A percentile compares a stretch with the other conserved stretches of the same genome.
Conservation (phyloP, 2,113 vertebrate genomes). For the Plecturocebus donacophilus region DNA sequence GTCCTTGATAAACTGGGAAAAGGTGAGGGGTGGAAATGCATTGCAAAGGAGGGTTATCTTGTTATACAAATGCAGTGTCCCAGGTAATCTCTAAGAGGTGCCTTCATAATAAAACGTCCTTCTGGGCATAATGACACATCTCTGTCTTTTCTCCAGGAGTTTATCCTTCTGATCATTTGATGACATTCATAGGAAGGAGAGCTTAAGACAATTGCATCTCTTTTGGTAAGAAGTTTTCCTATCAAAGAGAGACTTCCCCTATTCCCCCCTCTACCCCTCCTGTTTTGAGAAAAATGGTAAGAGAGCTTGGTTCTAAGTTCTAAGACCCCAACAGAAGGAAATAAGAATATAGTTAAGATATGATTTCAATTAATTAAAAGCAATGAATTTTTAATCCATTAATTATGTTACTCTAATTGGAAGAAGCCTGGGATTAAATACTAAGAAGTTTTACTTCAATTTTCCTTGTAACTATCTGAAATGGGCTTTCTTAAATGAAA, state of each 20-base stretch:
- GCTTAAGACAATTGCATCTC: background rate
- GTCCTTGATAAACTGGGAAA: background rate
- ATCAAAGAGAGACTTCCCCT: background rate
- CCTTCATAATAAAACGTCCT: background rate
- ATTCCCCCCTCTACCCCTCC: too few relatives aligned
- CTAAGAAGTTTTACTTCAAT: background rate
- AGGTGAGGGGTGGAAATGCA: background rate
- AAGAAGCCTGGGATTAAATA: background rate
- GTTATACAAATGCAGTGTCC: background rate
- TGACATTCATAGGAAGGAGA: background rate
- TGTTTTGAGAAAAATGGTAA: background rate
- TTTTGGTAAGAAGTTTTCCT: background rate
- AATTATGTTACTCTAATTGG: background rate
- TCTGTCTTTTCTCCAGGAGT: background rate
- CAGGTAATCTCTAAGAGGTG: background rate
- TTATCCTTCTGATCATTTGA: background rate
- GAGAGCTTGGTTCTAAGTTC: background rate
- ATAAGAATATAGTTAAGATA: background rate
- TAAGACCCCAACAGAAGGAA: background rate
- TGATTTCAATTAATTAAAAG: background rate
- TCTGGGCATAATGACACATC: background rate
- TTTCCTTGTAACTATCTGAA: background rate
- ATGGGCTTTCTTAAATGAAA: conserved; percentile 17
- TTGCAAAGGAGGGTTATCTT: background rate
- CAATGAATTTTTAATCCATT: background rate